Evolutionary conservation across 2,113 vertebrate genomes (phyloP).

Genomic region (Erythrolamprus reginae): DNA sequence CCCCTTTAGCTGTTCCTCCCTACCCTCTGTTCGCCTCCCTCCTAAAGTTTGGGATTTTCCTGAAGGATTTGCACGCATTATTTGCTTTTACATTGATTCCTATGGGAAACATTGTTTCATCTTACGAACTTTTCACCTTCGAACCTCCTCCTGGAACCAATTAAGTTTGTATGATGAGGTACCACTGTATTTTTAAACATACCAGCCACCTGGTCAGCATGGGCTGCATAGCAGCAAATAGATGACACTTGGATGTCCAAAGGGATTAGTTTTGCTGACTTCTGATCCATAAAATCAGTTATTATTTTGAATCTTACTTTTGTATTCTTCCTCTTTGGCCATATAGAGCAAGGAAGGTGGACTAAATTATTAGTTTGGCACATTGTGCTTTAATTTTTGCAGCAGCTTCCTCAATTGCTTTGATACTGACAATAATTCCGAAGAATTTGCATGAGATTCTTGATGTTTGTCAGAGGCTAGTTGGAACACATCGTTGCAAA

Average conservation of each 20-base stretch:
- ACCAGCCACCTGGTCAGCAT: conserved; percentile 19
- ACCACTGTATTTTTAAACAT: conserved; percentile 25
- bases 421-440: background rate
- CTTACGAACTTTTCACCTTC: too few relatives aligned
- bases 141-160: too few relatives aligned
- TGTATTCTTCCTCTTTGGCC: conserved; percentile 13
- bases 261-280: background rate
- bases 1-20: too few relatives aligned
- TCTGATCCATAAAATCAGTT: conserved; percentile 9
- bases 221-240: conserved; percentile 22
- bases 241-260: conserved; percentile 3
- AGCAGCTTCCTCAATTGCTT: background rate
- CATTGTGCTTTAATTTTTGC: conserved; percentile 20
- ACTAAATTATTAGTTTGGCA: background rate
- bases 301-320: background rate
- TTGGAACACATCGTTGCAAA: background rate
- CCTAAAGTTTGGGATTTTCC: too few relatives aligned
- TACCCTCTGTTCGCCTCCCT: too few relatives aligned
- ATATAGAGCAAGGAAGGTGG: conserved; percentile 1
- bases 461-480: background rate
- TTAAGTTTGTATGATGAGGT: too few relatives aligned
- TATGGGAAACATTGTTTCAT: too few relatives aligned
- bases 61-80: too few relatives aligned
- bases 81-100: too few relatives aligned
- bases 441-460: conserved; percentile 15